Evolutionary conservation across 2,888 invertebrate species (phyloP).

Genomic region (Hecatera dysodea): DNA sequence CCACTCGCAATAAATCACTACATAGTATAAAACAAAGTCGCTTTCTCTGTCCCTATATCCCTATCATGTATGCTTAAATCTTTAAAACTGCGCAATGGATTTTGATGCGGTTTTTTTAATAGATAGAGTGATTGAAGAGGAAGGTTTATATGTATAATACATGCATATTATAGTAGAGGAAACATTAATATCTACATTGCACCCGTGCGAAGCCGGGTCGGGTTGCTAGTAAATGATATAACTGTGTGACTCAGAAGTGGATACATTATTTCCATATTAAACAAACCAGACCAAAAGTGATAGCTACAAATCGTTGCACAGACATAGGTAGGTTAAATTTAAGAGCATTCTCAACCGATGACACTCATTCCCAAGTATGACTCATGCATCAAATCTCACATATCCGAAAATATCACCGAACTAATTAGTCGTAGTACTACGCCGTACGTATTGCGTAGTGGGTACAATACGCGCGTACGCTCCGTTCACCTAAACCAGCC

Average conservation of each 20-base stretch:
- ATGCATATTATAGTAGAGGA: too few species aligned
- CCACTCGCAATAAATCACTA: too few species aligned
- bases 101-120: too few species aligned
- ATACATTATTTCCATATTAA: not conserved
- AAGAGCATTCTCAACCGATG: constrained; percentile 19
- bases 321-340: constrained; percentile 7
- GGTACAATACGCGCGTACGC: constrained; percentile 50
- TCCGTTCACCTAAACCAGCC: constrained; percentile 74
- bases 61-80: too few species aligned
- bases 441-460: constrained; percentile 24
- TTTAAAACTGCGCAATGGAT: too few species aligned
- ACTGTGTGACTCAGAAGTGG: not conserved
- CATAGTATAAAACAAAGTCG: too few species aligned
- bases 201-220: too few species aligned
- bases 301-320: not conserved
- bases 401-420: constrained; percentile 39
- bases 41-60: too few species aligned
- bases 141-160: too few species aligned
- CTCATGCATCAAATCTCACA: constrained; percentile 40
- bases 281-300: not conserved
- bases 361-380: constrained; percentile 38
- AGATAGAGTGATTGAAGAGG: too few species aligned
- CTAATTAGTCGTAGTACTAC: constrained; percentile 48
- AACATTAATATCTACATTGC: too few species aligned
- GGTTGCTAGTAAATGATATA: not conserved